Base-by-base conservation (phyloP, 2,888 invertebrate species). In the Labia minor region DNA sequence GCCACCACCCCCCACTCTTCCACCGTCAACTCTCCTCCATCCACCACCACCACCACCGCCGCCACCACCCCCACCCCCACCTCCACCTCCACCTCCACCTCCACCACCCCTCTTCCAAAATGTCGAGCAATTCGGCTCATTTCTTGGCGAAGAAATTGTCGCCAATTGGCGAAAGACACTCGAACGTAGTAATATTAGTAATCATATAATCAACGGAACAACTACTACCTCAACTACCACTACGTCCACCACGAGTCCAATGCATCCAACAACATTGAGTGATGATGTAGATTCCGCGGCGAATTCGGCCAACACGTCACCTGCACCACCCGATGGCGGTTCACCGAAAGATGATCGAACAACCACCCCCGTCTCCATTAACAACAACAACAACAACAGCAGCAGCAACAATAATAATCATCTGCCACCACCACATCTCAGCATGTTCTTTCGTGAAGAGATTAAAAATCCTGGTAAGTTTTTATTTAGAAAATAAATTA, bases 91-190 rank as follows among this genome's bases (percentile, higher is more conserved):
- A 71, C 77, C 78, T 69, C 75, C 77, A 73, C 77, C 79, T 70
- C 79, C 81, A 72, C 81, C 82, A 67, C 81, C 81, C 65, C 81
- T 82, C 70, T 81, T 85, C 73, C 85, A 85, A 77, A 86, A 84
- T 78, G 85, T 86, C 74, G 86, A 86, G 76, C 81, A 83, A 73
- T 86, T 87, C 81, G 88, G 88, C 79, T 84, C 86, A 71, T 81
- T 86, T 76, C 82, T 90, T 76, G 91, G 91, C 78, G 89, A 90
- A 78, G 90, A 90, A 78, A 86, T 91, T 78, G 90, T 90, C 78
- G 86, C 85, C 74, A 86, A 86, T 77, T 88, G 88, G 86, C 84
- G 88, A 76, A 85, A 86, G 73, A 85, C 85, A 74, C 81, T 87
- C 76, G 87, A 87, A 76, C 77, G 81, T 72, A 75, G 78, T 72